These are phyloP conservation scores for Diplodus sargus DNA, from an alignment of 2,797 vertebrate genomes.

Conservation along the genomic window DNA sequence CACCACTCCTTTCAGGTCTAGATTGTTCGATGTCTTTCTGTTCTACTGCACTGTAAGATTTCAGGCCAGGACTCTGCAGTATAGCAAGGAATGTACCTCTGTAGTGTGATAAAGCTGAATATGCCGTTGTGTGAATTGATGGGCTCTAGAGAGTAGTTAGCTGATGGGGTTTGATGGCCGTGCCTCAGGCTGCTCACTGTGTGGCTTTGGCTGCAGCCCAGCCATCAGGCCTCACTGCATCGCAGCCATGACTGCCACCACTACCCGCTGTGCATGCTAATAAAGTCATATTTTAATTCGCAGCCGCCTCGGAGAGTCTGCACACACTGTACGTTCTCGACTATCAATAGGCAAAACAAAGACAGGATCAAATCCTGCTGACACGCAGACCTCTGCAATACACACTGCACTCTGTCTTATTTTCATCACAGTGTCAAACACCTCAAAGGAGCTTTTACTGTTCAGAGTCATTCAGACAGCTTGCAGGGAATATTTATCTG, in stretches of 20 bases:
- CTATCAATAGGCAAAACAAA: slow-evolving; percentile 34
- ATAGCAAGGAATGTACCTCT: slow-evolving; percentile 42
- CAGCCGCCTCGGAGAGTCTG: slow-evolving; percentile 47
- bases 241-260: slow-evolving; percentile 22
- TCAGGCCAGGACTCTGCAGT: slow-evolving; percentile 42
- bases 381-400: slow-evolving; percentile 11
- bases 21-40: background rate
- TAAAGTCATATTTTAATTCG: slow-evolving; percentile 63
- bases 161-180: slow-evolving; percentile 58
- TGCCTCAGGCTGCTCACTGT: slow-evolving; percentile 52
- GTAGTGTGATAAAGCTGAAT: slow-evolving; percentile 66
- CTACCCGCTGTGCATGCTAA: slow-evolving; percentile 73
- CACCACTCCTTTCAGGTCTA: background rate
- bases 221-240: slow-evolving; percentile 56
- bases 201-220: slow-evolving; percentile 61
- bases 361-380: slow-evolving; percentile 54
- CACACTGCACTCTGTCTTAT: slow-evolving; percentile 7
- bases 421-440: slow-evolving; percentile 18
- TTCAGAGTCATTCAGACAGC: background rate
- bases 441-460: slow-evolving; percentile 7
- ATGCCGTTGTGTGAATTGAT: slow-evolving; percentile 66
- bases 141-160: slow-evolving; percentile 59
- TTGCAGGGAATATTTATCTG: no score
- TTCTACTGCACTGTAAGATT: slow-evolving; percentile 25
- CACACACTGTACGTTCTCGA: slow-evolving; percentile 27